Evolutionary conservation across 2,797 vertebrate species (phyloP), one percentile per base, ranked within the genome.

Genomic region (Alectoris magna): DNA sequence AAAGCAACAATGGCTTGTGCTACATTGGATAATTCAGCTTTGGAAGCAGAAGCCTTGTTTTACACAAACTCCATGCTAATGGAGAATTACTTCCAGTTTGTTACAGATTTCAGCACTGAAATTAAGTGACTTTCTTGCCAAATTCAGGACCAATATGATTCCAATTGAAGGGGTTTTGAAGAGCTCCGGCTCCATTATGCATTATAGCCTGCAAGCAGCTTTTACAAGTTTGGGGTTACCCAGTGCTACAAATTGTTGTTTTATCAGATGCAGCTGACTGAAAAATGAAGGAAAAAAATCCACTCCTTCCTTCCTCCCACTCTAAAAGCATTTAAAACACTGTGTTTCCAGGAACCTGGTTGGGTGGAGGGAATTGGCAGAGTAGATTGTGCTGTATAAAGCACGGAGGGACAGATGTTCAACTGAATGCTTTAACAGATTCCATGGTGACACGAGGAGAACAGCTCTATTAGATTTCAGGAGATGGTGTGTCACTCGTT

Each of bases 211-310:
- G 55, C 85, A 91, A 87, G 22, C 49, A 92, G 83, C 82, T 91
- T 95, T 91, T 87, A 92, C 62, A 88, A 91, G 77, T 82, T 95
- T 94, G 77, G 91, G 89, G 91, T 94, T 95, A 91, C 90, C 92
- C 94, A 72, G 85, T 46, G 18, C 89, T 90, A 93, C 89, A 92
- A 93, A 95, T 69, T 74, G 68, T 88, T 83, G 58, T 91, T 96
- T 96, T 95, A 95, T 94, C 93, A 94, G 92, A 91, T 83, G 75
- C 91, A 95, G 95, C 93, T 96, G 96, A 95, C 94, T 88, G 67
- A 91, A 94, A 96, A 96, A 95, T 87, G 80, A 90, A 73, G 29
- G 19, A 46, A 93, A 91, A 58, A 70, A 38, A 38, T 64, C 27
- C 86, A 93, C 64, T 91, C 89, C 87, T 58, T 75, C 68, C 82